These are phyloP conservation scores for Sericinus montela DNA, from an alignment of 2,888 invertebrate genomes.

Conservation along the genomic window DNA sequence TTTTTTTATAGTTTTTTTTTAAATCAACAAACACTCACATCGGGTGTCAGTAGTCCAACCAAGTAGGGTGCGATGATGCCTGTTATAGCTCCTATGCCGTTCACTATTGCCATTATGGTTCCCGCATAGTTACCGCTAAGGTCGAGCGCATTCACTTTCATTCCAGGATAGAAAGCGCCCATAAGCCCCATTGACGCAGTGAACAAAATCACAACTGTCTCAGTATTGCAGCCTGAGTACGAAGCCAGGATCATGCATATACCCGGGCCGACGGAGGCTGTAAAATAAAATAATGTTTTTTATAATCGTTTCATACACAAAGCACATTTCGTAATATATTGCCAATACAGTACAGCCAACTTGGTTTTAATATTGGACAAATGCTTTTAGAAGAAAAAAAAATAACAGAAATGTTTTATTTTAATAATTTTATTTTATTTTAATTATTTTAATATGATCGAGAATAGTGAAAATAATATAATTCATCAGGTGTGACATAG, in stretches of 20 bases:
- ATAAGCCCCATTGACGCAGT: slow-evolving; percentile 84
- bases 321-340: too few species aligned
- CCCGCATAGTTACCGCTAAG: slow-evolving; percentile 83
- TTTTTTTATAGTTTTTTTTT: too few species aligned
- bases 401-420: too few species aligned
- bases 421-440: too few species aligned
- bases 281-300: slow-evolving; percentile 19
- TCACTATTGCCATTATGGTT: slow-evolving; percentile 84
- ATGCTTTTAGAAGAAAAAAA: too few species aligned
- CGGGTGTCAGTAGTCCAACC: slow-evolving; percentile 82
- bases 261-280: slow-evolving; percentile 82
- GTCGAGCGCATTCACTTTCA: slow-evolving; percentile 84
- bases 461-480: too few species aligned
- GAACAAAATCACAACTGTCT: slow-evolving; percentile 80
- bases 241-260: slow-evolving; percentile 83
- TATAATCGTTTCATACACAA: too few species aligned
- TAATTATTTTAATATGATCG: too few species aligned
- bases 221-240: slow-evolving; percentile 82
- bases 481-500: too few species aligned
- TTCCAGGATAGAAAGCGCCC: slow-evolving; percentile 85
- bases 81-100: slow-evolving; percentile 85
- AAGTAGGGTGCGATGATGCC: slow-evolving; percentile 85
- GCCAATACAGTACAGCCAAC: too few species aligned
- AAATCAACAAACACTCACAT: slow-evolving; percentile 63
- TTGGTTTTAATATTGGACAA: too few species aligned